Evolutionary conservation across 1,140 invertebrate genomes (phyloP).

Genomic region (Oryctes rhinoceros): DNA sequence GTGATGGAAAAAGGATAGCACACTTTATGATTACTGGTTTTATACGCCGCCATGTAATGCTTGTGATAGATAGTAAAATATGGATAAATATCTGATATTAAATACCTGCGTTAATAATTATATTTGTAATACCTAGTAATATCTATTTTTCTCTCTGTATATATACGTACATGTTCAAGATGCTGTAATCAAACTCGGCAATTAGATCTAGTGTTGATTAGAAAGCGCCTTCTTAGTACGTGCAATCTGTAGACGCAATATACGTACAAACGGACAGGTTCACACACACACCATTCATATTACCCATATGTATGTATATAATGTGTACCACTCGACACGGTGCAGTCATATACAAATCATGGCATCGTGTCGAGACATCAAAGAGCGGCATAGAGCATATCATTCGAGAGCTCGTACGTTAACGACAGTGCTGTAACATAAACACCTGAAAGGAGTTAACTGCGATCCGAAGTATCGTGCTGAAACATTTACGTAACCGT

Average conservation of each 20-base stretch:
- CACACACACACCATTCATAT: not conserved
- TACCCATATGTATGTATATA: not conserved
- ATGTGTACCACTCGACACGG: not conserved
- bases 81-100: no score
- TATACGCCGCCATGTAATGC: no score
- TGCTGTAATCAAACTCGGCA: no score
- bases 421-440: conserved; percentile 26
- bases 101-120: no score
- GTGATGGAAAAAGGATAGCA: no score
- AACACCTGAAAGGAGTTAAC: conserved; percentile 35
- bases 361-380: conserved; percentile 11
- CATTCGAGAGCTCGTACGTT: conserved; percentile 16
- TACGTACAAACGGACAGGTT: not conserved
- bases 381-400: conserved; percentile 27
- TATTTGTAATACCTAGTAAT: no score
- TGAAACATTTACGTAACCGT: conserved; percentile 32
- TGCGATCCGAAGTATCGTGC: conserved; percentile 5
- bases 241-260: not conserved
- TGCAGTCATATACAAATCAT: conserved; percentile 23
- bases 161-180: no score
- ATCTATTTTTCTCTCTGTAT: no score
- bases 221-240: not conserved
- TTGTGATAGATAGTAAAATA: no score
- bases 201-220: no score
- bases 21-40: no score